A percentile compares a stretch with the other conserved stretches of the same genome.
phyloP scores from a whole-genome alignment of 2,113 vertebrate genomes.

The Pseudorhombus dupliciocellatus region DNA sequence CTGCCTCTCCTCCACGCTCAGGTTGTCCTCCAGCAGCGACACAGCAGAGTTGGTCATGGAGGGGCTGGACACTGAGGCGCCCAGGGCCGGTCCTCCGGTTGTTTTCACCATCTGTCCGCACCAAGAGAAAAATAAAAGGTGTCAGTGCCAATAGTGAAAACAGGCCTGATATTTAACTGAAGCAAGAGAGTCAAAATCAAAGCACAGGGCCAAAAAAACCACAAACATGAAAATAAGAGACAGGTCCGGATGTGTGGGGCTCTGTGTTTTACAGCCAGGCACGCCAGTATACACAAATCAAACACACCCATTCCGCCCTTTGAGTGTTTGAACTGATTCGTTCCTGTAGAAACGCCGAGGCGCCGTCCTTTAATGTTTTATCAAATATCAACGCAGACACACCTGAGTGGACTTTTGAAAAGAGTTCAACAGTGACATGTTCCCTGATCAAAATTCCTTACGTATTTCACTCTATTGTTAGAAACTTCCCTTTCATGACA shows the following conservation, averaged over 20 bases:
- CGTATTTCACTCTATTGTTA: background rate
- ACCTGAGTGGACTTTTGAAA: background rate
- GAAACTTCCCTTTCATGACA: too few species aligned
- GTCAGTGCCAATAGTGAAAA: background rate
- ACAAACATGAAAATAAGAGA: background rate
- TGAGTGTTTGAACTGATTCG: conserved; percentile 13
- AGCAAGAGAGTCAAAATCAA: background rate
- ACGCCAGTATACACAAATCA: conserved; percentile 47
- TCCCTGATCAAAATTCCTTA: background rate
- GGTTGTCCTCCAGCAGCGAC: conserved; percentile 78
- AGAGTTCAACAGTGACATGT: too few species aligned
- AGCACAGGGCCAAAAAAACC: background rate
- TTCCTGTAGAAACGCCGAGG: background rate
- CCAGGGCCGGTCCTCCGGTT: conserved; percentile 83
- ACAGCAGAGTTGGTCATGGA: conserved; percentile 85
- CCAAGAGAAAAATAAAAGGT: conserved; percentile 4
- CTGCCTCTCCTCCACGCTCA: conserved; percentile 77
- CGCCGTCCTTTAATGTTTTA: background rate
- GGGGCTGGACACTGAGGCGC: conserved; percentile 80
- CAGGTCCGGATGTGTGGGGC: background rate
- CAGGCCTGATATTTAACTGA: background rate
- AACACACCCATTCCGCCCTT: conserved; percentile 41
- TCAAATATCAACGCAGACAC: background rate
- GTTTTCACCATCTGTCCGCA: conserved; percentile 84
- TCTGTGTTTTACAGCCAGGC: conserved; percentile 29